phyloP scores from a whole-genome alignment of 1,140 invertebrate genomes.

The Rhopalosiphum maidis region DNA sequence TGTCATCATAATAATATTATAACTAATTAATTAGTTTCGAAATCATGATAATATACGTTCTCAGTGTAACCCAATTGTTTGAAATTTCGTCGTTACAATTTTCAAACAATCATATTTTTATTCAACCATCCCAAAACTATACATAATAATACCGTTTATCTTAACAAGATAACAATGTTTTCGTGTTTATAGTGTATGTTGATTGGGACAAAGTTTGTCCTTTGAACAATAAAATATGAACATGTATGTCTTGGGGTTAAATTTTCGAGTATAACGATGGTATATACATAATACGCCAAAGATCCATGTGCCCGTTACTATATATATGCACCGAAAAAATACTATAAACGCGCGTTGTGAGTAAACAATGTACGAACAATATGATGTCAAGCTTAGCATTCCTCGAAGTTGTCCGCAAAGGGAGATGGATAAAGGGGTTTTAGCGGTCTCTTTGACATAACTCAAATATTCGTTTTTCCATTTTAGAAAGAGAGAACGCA shows the following conservation, averaged over 20 bases:
- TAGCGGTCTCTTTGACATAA: constrained; percentile 36
- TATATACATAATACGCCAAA: constrained; percentile 1
- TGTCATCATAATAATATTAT: background rate
- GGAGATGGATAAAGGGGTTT: constrained; percentile 18
- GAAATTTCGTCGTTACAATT: background rate
- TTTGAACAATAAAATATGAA: constrained; percentile 46
- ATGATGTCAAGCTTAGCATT: constrained; percentile 42
- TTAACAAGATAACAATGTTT: background rate
- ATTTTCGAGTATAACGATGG: background rate
- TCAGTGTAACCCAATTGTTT: background rate
- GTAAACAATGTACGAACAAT: constrained; percentile 43
- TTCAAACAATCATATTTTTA: background rate
- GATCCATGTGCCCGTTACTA: background rate
- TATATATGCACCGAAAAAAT: constrained; percentile 16
- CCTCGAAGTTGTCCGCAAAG: constrained; percentile 44
- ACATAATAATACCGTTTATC: background rate
- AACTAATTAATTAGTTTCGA: background rate
- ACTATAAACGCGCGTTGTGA: constrained; percentile 9
- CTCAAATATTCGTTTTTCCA: constrained; percentile 41
- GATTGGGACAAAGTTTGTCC: constrained; percentile 35
- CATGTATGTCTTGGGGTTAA: constrained; percentile 25
- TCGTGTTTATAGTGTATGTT: background rate
- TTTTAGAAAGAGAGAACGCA: background rate
- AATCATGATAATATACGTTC: background rate
- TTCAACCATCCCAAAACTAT: background rate